A percentile compares a stretch with the other conserved stretches of the same genome.
phyloP scores from a whole-genome alignment of 2,888 invertebrate species.

The Drosophila suboccidentalis region DNA sequence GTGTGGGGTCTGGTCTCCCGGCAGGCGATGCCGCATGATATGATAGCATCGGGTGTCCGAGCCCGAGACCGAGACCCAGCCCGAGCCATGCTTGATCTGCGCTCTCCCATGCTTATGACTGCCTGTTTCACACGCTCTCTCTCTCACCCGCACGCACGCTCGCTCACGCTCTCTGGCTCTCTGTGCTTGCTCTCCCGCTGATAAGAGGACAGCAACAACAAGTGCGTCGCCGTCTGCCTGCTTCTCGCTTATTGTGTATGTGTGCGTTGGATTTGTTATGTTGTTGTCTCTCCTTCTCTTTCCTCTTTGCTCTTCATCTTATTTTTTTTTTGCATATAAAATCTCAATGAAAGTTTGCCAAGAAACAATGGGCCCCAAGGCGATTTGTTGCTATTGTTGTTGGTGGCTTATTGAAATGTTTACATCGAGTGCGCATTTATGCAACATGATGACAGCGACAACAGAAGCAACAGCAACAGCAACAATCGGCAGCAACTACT shows the following conservation, averaged over 20 bases:
- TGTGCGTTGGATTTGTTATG: conserved; percentile 37
- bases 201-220: conserved; percentile 60
- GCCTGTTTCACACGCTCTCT: conserved; percentile 25
- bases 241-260: conserved; percentile 21
- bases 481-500: conserved; percentile 39
- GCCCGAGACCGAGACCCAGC: not conserved
- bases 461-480: conserved; percentile 43
- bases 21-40: conserved; percentile 58
- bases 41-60: conserved; percentile 45
- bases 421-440: conserved; percentile 59
- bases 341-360: conserved; percentile 77
- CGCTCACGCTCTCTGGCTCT: conserved; percentile 23
- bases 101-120: conserved; percentile 30
- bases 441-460: conserved; percentile 43
- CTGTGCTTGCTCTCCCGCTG: conserved; percentile 65
- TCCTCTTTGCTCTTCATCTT: conserved; percentile 12
- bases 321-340: conserved; percentile 66
- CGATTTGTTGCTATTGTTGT: conserved; percentile 57
- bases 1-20: conserved; percentile 63
- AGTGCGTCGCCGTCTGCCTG: conserved; percentile 33
- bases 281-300: conserved; percentile 11
- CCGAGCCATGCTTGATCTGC: conserved; percentile 17
- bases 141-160: conserved; percentile 28
- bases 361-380: conserved; percentile 69
- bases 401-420: conserved; percentile 65